Evolutionary conservation across 2,113 vertebrate species (phyloP).

Genomic region (Hiodon alosoides): DNA sequence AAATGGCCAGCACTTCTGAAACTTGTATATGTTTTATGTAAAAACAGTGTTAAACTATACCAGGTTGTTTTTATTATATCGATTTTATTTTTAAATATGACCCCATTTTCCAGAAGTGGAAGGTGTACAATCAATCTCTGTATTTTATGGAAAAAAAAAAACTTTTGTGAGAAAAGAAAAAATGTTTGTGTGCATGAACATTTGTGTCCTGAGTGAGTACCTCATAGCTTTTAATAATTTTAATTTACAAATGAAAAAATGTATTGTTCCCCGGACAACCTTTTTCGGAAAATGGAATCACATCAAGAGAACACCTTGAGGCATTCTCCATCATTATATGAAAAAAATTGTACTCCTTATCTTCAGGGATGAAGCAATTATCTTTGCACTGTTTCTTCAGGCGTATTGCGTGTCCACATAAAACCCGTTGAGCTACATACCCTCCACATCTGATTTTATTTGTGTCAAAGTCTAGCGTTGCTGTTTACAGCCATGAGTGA

Average conservation of each 20-base stretch:
- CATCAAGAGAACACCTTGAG: not conserved
- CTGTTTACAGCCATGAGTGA: too few species aligned
- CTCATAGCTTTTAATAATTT: not conserved
- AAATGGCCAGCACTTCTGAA: too few species aligned
- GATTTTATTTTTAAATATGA: too few species aligned
- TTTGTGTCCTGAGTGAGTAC: not conserved
- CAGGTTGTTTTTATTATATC: too few species aligned
- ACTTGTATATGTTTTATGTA: too few species aligned
- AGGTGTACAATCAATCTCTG: too few species aligned
- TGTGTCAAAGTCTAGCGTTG: too few species aligned
- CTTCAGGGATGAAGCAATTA: not conserved
- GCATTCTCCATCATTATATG: not conserved
- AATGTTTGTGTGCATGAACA: not conserved
- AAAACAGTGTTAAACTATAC: too few species aligned
- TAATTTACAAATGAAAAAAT: not conserved
- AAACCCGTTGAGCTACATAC: too few species aligned
- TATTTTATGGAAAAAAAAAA: too few species aligned
- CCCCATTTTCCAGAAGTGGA: too few species aligned
- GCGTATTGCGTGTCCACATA: not conserved
- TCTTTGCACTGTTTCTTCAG: not conserved
- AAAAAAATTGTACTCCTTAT: conserved; percentile 1
- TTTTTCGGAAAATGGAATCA: not conserved
- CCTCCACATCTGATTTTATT: too few species aligned
- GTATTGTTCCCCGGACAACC: not conserved
- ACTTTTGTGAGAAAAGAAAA: not conserved